These are phyloP conservation scores for Caenorhabditis inopinata DNA, from an alignment of 1,140 invertebrate species.

Conservation along the genomic window DNA sequence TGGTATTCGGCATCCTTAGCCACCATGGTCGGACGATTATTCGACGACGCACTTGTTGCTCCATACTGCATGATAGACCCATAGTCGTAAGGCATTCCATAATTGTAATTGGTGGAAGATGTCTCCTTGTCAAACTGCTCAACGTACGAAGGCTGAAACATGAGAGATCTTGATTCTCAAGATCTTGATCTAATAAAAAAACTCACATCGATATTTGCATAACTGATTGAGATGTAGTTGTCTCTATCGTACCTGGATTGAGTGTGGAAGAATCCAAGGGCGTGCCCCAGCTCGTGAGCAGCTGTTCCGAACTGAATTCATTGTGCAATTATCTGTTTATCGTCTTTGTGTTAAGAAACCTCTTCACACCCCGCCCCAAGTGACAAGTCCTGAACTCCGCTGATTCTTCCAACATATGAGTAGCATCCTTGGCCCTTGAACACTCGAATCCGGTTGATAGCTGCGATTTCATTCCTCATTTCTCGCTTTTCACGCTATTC, in stretches of 20 bases:
- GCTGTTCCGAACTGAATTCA: conserved; percentile 45
- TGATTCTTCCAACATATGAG: conserved; percentile 36
- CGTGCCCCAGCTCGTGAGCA: conserved; percentile 47
- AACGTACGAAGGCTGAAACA: conserved; percentile 15
- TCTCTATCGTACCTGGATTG: conserved; percentile 47
- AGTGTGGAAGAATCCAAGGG: conserved; percentile 47
- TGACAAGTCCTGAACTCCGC: conserved; percentile 38
- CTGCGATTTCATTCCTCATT: not conserved
- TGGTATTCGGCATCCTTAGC: conserved; percentile 44
- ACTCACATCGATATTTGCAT: conserved; percentile 40
- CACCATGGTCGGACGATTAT: conserved; percentile 42
- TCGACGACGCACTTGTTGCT: conserved; percentile 36
- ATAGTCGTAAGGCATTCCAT: conserved; percentile 48
- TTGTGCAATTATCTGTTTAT: not conserved
- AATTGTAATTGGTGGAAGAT: conserved; percentile 40
- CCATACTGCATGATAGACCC: conserved; percentile 50
- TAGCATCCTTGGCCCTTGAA: conserved; percentile 44
- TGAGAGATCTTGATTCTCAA: too few relatives aligned
- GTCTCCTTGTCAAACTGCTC: conserved; percentile 48
- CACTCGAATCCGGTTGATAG: conserved; percentile 31
- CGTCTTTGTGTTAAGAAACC: not conserved
- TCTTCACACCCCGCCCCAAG: conserved; percentile 41
- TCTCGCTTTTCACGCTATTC: too few relatives aligned
- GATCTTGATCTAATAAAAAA: too few relatives aligned
- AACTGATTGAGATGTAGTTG: conserved; percentile 32